These are phyloP conservation scores for Petrocephalus zakoni DNA, from an alignment of 2,113 vertebrate species.

Conservation along the genomic window DNA sequence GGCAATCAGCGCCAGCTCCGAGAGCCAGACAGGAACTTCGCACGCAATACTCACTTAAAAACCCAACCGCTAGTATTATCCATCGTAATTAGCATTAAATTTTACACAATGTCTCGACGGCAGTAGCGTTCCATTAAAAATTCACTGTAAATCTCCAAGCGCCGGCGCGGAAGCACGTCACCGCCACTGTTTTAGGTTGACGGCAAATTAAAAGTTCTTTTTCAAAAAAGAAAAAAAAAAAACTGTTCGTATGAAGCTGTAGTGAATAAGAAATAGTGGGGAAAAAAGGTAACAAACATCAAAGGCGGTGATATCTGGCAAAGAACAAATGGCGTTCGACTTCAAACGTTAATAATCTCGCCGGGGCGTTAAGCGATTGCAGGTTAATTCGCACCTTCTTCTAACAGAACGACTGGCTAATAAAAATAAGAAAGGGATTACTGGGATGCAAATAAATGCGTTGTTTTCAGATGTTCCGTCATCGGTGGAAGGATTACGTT, in stretches of 20 bases:
- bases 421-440: constrained; percentile 26
- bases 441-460: constrained; percentile 28
- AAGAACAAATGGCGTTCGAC: neutral
- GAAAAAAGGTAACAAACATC: neutral
- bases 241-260: neutral
- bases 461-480: constrained; percentile 27
- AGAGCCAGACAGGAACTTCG: neutral
- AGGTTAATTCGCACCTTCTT: neutral
- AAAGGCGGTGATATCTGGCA: neutral
- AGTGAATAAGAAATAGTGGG: neutral
- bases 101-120: neutral
- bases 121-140: neutral
- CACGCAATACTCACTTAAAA: neutral
- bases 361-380: constrained; percentile 9
- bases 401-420: neutral
- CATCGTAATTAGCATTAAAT: neutral
- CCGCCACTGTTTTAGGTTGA: neutral
- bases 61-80: neutral
- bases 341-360: constrained; percentile 5
- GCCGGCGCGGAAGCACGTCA: neutral
- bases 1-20: neutral
- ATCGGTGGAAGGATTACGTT: constrained; percentile 33
- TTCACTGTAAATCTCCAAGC: neutral
- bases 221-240: neutral
- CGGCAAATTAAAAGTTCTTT: neutral